These are phyloP conservation scores for Thereva unica DNA, from an alignment of 2,888 invertebrate genomes.

Conservation along the genomic window DNA sequence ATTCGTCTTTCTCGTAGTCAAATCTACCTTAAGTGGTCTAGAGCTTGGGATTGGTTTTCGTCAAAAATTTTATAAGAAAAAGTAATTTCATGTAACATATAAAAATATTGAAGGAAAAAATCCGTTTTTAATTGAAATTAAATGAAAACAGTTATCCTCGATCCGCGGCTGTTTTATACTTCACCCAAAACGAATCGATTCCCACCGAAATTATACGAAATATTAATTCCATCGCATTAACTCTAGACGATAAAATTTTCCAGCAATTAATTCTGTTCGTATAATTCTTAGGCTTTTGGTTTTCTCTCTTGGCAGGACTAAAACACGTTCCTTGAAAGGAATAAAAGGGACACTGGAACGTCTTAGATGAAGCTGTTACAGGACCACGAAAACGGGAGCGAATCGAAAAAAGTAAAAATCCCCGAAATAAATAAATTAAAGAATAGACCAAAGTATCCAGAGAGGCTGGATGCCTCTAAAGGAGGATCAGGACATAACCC, in stretches of 20 bases:
- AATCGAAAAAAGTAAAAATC: slow-evolving; percentile 27
- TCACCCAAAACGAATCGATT: slow-evolving; percentile 32
- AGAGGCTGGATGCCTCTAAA: slow-evolving; percentile 19
- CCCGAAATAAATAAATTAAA: slow-evolving; percentile 41
- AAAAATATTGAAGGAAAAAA: too few species aligned
- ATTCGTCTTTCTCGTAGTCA: too few species aligned
- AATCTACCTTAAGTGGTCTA: too few species aligned
- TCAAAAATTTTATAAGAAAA: too few species aligned
- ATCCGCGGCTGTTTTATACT: too few species aligned
- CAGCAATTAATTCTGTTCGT: slow-evolving; percentile 41
- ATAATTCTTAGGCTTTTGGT: slow-evolving; percentile 32
- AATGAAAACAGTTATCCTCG: too few species aligned
- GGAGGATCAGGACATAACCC: slow-evolving; percentile 39
- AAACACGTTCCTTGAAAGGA: slow-evolving; percentile 17
- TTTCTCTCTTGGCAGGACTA: slow-evolving; percentile 18
- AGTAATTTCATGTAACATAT: too few species aligned
- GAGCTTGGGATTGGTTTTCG: too few species aligned
- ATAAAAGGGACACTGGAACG: slow-evolving; percentile 28
- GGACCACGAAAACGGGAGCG: slow-evolving; percentile 15
- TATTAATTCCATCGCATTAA: slow-evolving; percentile 46
- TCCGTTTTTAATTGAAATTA: too few species aligned
- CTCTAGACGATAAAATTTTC: slow-evolving; percentile 44
- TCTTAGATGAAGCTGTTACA: slow-evolving; percentile 27
- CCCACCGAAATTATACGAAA: slow-evolving; percentile 39
- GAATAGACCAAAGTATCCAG: slow-evolving; percentile 33